Evolutionary conservation across 2,113 vertebrate genomes (phyloP).

Genomic region (Pelvicachromis taeniatus): DNA sequence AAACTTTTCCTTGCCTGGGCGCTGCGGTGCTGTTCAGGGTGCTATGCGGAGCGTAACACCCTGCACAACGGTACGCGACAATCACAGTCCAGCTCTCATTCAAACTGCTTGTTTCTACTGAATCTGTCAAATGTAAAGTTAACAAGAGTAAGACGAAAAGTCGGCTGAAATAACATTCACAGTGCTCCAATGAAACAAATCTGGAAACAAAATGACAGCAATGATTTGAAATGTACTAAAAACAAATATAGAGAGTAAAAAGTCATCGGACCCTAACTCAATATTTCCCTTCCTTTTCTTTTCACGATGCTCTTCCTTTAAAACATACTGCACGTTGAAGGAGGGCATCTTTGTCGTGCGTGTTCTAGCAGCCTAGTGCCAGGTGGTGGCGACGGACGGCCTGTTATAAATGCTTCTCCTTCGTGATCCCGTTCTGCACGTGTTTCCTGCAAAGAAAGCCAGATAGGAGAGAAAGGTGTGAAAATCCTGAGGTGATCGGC

Average conservation of each 20-base stretch:
- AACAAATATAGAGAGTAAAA: conserved; percentile 24
- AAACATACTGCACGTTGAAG: neutral
- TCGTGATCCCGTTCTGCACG: conserved; percentile 81
- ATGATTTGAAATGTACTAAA: conserved; percentile 43
- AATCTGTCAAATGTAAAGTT: conserved; percentile 39
- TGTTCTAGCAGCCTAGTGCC: conserved; percentile 44
- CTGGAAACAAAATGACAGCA: conserved; percentile 18
- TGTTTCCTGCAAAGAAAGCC: conserved; percentile 60
- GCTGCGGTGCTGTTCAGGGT: neutral
- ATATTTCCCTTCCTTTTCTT: neutral
- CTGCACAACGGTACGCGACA: neutral
- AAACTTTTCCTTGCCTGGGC: neutral
- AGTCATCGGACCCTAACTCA: neutral
- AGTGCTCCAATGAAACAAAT: conserved; percentile 62
- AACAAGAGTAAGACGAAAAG: conserved; percentile 44
- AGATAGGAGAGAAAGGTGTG: neutral
- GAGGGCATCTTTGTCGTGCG: conserved; percentile 16
- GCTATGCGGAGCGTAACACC: neutral
- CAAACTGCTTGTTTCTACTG: neutral
- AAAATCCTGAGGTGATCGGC: conserved; percentile 11
- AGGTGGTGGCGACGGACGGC: conserved; percentile 57
- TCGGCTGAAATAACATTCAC: conserved; percentile 70
- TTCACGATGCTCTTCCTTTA: neutral
- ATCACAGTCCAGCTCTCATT: conserved; percentile 7
- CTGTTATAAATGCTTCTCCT: conserved; percentile 81